Evolutionary conservation across 2,888 invertebrate genomes (phyloP).

Genomic region (Labia minor): DNA sequence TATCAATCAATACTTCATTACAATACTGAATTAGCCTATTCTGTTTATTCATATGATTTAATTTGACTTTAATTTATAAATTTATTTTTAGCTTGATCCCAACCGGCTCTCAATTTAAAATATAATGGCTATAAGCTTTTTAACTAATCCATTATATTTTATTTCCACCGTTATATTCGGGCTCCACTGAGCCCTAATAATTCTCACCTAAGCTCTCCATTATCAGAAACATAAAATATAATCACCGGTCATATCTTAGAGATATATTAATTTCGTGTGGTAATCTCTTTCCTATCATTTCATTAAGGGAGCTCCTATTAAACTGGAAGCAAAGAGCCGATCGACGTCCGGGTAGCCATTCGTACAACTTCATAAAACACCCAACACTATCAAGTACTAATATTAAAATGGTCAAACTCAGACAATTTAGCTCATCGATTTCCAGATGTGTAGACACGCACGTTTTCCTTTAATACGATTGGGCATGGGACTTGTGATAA

Average conservation of each 20-base stretch:
- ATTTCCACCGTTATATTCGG: conserved; percentile 5
- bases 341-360: background rate
- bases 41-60: conserved; percentile 13
- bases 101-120: background rate
- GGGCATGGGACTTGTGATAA: background rate
- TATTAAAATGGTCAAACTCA: conserved; percentile 5
- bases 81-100: background rate
- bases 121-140: background rate
- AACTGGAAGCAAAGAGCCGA: too few relatives aligned
- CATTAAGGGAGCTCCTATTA: background rate
- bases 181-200: background rate
- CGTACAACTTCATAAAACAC: background rate
- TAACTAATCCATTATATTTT: conserved; percentile 4
- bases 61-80: conserved; percentile 13
- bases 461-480: background rate
- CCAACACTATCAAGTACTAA: background rate
- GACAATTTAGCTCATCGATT: background rate
- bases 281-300: conserved; percentile 13
- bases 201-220: conserved; percentile 4
- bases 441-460: background rate
- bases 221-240: conserved; percentile 13
- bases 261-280: conserved; percentile 13
- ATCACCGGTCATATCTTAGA: conserved; percentile 13
- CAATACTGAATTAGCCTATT: conserved; percentile 8
- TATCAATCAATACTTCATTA: conserved; percentile 13